phyloP scores from a whole-genome alignment of 1,140 invertebrate species.

The Aphidius ervi region DNA sequence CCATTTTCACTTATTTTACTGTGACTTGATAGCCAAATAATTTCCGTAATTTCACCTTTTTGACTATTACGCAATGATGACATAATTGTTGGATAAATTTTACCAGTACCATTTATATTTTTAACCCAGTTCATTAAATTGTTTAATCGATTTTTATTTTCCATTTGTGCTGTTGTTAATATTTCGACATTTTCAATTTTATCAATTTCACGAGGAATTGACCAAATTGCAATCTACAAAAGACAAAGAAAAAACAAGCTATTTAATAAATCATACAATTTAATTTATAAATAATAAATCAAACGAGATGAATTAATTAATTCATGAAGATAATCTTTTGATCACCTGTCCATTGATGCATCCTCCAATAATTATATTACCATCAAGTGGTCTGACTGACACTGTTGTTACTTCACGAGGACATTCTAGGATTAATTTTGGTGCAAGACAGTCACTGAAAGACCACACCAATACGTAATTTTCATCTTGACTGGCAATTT shows the following conservation, averaged over 20 bases:
- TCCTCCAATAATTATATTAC: constrained; percentile 67
- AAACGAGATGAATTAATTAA: too few relatives aligned
- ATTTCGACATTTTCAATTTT: constrained; percentile 59
- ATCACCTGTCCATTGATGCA: constrained; percentile 61
- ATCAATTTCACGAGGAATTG: constrained; percentile 65
- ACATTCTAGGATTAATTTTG: constrained; percentile 66
- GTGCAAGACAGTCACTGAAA: constrained; percentile 63
- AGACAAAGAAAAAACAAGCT: not conserved
- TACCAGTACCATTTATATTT: constrained; percentile 53
- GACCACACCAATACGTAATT: constrained; percentile 71
- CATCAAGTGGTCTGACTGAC: constrained; percentile 65
- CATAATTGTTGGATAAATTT: constrained; percentile 58
- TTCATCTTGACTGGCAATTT: constrained; percentile 53
- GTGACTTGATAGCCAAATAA: constrained; percentile 63
- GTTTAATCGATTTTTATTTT: constrained; percentile 59
- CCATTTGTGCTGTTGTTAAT: constrained; percentile 60
- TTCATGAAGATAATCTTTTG: not conserved
- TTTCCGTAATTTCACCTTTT: constrained; percentile 58
- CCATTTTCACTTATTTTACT: constrained; percentile 60
- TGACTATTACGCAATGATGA: constrained; percentile 62
- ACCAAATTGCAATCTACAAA: constrained; percentile 64
- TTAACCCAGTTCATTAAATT: constrained; percentile 67
- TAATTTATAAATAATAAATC: not conserved
- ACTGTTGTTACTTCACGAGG: constrained; percentile 61
- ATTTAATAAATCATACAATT: not conserved